Base-by-base conservation (phyloP, 2,888 invertebrate species). In the Carpatolechia fugitivella region DNA sequence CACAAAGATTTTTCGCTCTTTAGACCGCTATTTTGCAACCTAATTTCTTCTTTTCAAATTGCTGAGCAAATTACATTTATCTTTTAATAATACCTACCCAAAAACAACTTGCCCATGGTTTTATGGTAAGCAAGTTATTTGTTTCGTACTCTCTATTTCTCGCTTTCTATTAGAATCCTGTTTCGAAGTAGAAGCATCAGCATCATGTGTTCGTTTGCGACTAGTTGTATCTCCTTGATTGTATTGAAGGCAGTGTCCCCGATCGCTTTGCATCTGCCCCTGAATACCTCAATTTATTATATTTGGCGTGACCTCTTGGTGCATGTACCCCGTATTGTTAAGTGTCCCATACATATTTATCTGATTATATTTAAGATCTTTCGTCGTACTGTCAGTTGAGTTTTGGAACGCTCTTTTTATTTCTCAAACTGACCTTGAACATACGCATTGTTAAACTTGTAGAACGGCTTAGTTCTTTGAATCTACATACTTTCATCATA, bases 271-370 rank as follows among this genome's bases (percentile, higher is more conserved):
- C 89, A 90, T 90, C 88, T 80, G 76, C 80, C 87, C 85, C 58
- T 46, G 63, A 78, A 66, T 74, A 82, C 73, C 79, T 79, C 73
- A 78, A 68, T 62, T 72, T 51, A 54, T 57, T 83, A 83, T 83
- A 79, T 80, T 87, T 90, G 91, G 91, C 91, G 91, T 91, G 91
- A 88, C 90, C 79, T 90, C 90, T 90, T 90, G 90, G 90, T 85
- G 91, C 91, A 91, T 91, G 91, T 72, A 76, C 67, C 77, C 82
- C 81, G 18, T 80, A 82, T 74, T 68, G 66, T 76, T 80, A 82
- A 80, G 80, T 75, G 73, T 79, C 68, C 68, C 70, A 68, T 70
- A 71, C 72, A 70, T 73, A 75, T 63, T 62, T 67, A 68, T 61
- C 60, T 51, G 16, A 16, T 48, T 68, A 66, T 61, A 35, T 65